Base-by-base conservation (phyloP, 2,888 invertebrate genomes). In the Torymus auratus region DNA sequence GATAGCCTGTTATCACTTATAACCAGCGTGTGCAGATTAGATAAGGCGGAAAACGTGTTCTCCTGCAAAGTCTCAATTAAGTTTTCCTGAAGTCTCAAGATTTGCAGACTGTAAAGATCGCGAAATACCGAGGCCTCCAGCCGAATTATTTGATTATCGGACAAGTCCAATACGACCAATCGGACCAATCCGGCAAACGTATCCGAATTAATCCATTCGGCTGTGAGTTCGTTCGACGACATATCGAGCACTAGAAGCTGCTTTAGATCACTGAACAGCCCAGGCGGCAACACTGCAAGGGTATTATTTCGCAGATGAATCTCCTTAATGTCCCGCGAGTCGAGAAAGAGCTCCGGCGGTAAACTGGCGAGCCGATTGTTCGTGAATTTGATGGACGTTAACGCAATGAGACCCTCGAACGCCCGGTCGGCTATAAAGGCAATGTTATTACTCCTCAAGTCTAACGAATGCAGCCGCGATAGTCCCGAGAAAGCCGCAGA, bases 301-400 rank as follows among this genome's bases (percentile, higher is more conserved):
- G 95, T 95, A 91, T 97, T 97, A 89, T 96, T 96, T 87, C 95
- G 95, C 78, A 96, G 91, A 90, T 96, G 95, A 87, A 96, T 94
- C 91, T 96, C 96, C 90, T 95, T 94, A 64, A 96, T 92, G 84
- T 95, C 95, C 86, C 94, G 93, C 56, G 95, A 94, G 88, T 96
- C 96, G 86, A 94, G 93, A 89, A 97, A 96, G 75, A 97, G 92
- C 89, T 96, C 96, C 2, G 96, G 95, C 23, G 97, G 96, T 83
- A 97, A 92, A 88, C 95, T 95, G 81, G 94, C 94, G 83, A 97
- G 93, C 85, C 94, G 94, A 91, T 97, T 97, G 90, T 96, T 95
- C 72, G 96, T 94, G 80, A 97, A 92, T 90, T 96, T 94, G 78
- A 97, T 92, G 72, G 95, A 94, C 84, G 94, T 94, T 83, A 97